Percentiles rank a stretch among this genome's conserved stretches.
Evolutionary conservation across 2,797 vertebrate genomes (phyloP).

Genomic region (Peromyscus aztecus): DNA sequence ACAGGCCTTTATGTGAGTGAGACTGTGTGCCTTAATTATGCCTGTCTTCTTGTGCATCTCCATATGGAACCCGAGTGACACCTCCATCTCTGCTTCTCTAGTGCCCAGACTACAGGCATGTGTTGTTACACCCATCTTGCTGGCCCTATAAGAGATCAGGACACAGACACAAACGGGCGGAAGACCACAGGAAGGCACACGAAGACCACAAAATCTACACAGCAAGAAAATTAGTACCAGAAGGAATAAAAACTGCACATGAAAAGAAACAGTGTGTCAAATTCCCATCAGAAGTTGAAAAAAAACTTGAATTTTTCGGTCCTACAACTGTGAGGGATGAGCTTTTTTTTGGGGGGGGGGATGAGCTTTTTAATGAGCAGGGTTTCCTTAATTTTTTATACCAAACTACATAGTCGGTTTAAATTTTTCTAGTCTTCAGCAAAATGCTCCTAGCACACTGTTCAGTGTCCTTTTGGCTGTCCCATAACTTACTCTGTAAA

Average conservation of each 20-base stretch:
- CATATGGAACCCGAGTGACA: not conserved
- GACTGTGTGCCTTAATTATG: not conserved
- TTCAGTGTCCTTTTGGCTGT: not conserved
- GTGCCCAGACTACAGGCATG: not conserved
- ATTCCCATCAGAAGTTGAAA: not conserved
- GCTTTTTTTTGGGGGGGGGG: not conserved
- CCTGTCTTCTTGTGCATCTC: not conserved
- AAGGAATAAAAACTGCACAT: constrained; percentile 7
- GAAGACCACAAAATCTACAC: not conserved
- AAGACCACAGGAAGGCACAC: not conserved
- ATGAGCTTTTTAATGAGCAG: not conserved
- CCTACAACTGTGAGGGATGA: not conserved
- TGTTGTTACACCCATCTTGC: not conserved
- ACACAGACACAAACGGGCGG: constrained; percentile 3
- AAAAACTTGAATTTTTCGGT: not conserved
- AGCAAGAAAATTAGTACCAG: not conserved
- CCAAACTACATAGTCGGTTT: constrained; percentile 5
- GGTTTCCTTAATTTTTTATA: not conserved
- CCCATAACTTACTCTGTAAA: not conserved
- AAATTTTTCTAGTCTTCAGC: not conserved
- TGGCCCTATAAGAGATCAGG: not conserved
- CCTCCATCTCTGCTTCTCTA: not conserved
- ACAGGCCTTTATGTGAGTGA: not conserved
- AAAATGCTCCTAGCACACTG: not conserved
- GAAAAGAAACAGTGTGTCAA: not conserved